Conservation (phyloP, 1,140 invertebrate genomes). For the Drosophila kurseongensis region DNA sequence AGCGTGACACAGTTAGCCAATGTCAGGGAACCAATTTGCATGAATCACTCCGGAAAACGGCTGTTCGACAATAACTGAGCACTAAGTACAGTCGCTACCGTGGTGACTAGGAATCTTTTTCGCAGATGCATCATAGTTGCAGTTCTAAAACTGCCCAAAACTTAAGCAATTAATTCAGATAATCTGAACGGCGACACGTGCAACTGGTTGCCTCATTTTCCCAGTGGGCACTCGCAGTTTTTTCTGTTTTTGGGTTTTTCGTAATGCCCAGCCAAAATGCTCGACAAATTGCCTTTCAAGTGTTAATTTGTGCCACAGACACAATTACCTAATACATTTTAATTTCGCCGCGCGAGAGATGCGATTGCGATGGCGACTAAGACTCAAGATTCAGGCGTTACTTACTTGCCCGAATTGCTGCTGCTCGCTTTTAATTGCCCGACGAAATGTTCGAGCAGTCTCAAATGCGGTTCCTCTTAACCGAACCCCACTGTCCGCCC, state of each 20-base stretch:
- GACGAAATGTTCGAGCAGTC: constrained; percentile 48
- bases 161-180: neutral
- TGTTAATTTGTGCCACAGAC: constrained; percentile 82
- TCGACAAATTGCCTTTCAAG: constrained; percentile 74
- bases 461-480: constrained; percentile 42
- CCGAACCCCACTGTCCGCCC: constrained; percentile 23
- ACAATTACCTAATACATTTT: constrained; percentile 82
- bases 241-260: constrained; percentile 10
- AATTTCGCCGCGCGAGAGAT: constrained; percentile 64
- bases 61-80: constrained; percentile 1
- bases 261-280: constrained; percentile 49
- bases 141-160: neutral
- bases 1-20: constrained; percentile 20
- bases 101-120: no score
- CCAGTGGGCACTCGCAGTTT: constrained; percentile 22
- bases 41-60: constrained; percentile 18
- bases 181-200: constrained; percentile 8
- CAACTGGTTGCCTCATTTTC: constrained; percentile 18
- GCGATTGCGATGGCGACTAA: constrained; percentile 33
- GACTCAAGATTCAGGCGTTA: constrained; percentile 12
- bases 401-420: constrained; percentile 30
- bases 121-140: neutral
- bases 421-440: constrained; percentile 44
- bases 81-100: no score
- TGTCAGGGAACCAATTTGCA: constrained; percentile 28